A percentile compares a stretch with the other conserved stretches of the same genome.
phyloP scores from a whole-genome alignment of 92 coral and sea anemone genomes.

The Epizoanthus ramosus region DNA sequence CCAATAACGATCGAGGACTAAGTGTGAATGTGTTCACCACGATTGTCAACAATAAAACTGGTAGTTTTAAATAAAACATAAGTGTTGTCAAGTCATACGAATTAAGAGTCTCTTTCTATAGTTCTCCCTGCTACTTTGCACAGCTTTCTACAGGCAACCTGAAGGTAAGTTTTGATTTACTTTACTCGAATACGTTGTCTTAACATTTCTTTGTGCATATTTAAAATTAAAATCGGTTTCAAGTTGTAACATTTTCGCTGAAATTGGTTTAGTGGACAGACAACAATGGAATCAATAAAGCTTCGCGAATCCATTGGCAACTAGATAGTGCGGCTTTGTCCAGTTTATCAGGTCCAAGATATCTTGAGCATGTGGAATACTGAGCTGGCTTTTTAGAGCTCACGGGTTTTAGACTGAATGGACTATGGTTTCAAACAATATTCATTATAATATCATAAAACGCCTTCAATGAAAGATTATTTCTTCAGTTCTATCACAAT shows the following conservation, averaged over 20 bases:
- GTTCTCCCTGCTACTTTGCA: neutral
- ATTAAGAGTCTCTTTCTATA: neutral
- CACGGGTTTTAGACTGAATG: neutral
- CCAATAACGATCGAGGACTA: conserved; percentile 19
- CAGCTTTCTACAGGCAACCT: neutral
- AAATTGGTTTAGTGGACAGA: neutral
- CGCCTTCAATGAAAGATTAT: too few species aligned
- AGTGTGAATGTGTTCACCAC: conserved; percentile 26
- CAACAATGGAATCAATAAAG: neutral
- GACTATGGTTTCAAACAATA: neutral
- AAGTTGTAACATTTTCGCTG: neutral
- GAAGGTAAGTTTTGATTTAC: neutral
- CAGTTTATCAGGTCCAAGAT: neutral
- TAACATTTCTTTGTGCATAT: neutral
- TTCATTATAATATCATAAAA: neutral
- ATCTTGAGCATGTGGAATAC: neutral
- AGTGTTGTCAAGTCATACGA: conserved; percentile 1
- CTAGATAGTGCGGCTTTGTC: neutral
- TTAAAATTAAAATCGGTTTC: neutral
- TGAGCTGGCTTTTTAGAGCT: neutral
- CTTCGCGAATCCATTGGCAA: neutral
- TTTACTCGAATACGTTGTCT: neutral
- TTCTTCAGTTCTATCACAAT: too few species aligned
- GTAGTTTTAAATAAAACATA: conserved; percentile 40
- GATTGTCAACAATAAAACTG: conserved; percentile 34